These are phyloP conservation scores for Dyspetes luteomarginatus DNA, from an alignment of 2,888 invertebrate genomes.

Conservation along the genomic window DNA sequence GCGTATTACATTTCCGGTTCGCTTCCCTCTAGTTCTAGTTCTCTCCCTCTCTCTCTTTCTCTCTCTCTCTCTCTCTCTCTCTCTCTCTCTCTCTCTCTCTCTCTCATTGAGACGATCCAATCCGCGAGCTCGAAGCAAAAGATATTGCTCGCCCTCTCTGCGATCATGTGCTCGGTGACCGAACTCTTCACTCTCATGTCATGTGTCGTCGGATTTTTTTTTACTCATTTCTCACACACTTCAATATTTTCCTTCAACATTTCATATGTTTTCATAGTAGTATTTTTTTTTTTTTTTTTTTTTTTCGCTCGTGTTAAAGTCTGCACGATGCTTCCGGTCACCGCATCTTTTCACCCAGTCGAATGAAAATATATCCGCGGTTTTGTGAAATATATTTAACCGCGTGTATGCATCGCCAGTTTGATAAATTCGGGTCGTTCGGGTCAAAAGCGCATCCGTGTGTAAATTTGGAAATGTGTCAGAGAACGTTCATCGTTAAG, in stretches of 20 bases:
- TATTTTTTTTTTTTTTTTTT: too few relatives aligned
- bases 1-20: constrained; percentile 1
- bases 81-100: neutral
- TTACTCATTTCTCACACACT: neutral
- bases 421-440: neutral
- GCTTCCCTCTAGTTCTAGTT: neutral
- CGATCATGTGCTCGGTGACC: constrained; percentile 23
- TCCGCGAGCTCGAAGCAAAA: neutral
- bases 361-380: neutral
- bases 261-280: too few relatives aligned
- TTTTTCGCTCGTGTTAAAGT: neutral
- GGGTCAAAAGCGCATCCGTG: neutral
- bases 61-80: neutral
- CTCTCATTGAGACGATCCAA: neutral
- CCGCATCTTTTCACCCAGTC: neutral
- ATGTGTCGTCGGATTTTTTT: constrained; percentile 11
- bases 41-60: neutral
- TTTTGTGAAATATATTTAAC: too few relatives aligned
- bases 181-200: constrained; percentile 15
- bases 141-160: neutral
- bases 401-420: too few relatives aligned
- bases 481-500: neutral
- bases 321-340: neutral
- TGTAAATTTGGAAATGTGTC: neutral
- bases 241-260: too few relatives aligned